Evolutionary conservation across 2,113 vertebrate genomes (phyloP).

Genomic region (Gymnogyps californianus): DNA sequence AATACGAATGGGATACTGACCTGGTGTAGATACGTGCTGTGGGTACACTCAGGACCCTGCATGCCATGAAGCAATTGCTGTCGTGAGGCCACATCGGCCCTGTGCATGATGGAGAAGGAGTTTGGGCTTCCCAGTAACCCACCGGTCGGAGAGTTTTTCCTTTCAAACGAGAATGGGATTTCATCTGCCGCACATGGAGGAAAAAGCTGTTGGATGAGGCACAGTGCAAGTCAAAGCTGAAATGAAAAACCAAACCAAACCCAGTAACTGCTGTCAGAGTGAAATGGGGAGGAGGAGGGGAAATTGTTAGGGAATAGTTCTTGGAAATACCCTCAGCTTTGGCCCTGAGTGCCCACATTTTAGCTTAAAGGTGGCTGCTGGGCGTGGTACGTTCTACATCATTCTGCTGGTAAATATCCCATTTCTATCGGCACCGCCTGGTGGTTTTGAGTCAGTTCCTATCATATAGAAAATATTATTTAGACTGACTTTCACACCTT

Average conservation of each 20-base stretch:
- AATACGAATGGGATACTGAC: background rate
- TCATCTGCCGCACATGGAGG: background rate
- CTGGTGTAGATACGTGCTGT: rapidly evolving
- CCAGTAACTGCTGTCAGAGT: background rate
- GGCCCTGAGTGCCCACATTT: background rate
- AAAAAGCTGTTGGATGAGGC: background rate
- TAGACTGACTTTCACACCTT: background rate
- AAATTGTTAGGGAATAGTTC: background rate
- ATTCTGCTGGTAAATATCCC: background rate
- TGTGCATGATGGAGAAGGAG: background rate
- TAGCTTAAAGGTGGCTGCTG: background rate
- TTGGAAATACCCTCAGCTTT: background rate
- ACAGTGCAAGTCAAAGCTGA: background rate
- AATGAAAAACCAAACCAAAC: background rate
- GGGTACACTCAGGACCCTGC: background rate
- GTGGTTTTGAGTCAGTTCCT: background rate
- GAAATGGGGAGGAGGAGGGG: background rate
- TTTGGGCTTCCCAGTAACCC: background rate
- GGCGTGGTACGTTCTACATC: background rate
- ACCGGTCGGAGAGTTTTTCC: background rate
- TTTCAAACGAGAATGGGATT: background rate
- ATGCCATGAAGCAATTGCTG: background rate
- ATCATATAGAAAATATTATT: background rate
- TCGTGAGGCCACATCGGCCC: background rate
- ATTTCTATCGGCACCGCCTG: background rate